Evolutionary conservation across 1,140 invertebrate genomes (phyloP), one percentile per base, ranked within the genome.

Genomic region (Zaprionus nigranus): DNA sequence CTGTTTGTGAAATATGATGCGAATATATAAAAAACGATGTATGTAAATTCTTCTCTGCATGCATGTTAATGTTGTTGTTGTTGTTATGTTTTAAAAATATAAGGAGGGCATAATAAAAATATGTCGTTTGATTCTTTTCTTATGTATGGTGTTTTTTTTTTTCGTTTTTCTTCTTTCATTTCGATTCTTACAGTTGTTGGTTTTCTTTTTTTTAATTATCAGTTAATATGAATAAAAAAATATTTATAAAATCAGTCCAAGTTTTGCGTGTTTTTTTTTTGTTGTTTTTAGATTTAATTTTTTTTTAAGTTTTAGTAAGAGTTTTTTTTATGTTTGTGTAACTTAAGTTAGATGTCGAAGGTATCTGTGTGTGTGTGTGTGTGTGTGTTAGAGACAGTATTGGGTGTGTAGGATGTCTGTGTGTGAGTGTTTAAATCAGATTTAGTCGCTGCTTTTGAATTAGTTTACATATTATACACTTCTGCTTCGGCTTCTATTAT

Each of bases 221-320:
- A 68, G 70, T 69, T 75, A 69, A 75, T 90, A 84, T 90, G 82
- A 86, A 75, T 85, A 90, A 85, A 85, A 74, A 90, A 90, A 90
- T 90, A 90, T 90, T 82, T 90, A 90, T 90, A 90, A 90, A 90
- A 90, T 90, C 86, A 90, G 86, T 90, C 86, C 82, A 90, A 90
- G 86, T 90, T 90, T 86, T 87, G 85, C 81, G 81, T 90, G 68
- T 90, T 73, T 79, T 77, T 85, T 78, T 79, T 61, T 60, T 58
- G 46, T 60, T 46, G 36, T 46, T 43, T 51, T 69, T 34, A 38
- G 67, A 20, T 69, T 69, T 57, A 62, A 56, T 36, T 75, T 68
- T 67, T 36, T 58, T 65, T 51, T 70, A 46, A 56, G 36, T 63
- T 57, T 70, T 68, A 54, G 66, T 77, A 53, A 75, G 53, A 57